These are phyloP conservation scores for Lithosia quadra DNA, from an alignment of 2,888 invertebrate genomes.

Conservation along the genomic window DNA sequence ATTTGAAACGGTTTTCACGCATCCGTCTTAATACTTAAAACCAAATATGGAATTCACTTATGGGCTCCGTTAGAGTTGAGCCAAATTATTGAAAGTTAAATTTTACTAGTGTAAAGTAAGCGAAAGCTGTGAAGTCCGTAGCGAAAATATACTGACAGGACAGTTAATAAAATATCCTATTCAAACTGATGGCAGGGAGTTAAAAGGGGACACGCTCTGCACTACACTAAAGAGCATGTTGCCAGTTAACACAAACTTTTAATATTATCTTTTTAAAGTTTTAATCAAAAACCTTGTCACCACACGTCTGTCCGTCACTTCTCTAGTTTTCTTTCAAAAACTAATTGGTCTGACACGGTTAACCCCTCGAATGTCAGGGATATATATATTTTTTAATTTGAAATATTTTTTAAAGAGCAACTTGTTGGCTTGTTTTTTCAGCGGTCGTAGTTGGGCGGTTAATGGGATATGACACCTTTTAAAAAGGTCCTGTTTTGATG, in stretches of 20 bases:
- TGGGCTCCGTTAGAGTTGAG: not conserved
- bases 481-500: conserved; percentile 43
- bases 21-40: conserved; percentile 16
- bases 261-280: conserved; percentile 61
- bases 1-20: conserved; percentile 40
- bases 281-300: conserved; percentile 72
- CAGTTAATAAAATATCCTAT: conserved; percentile 29
- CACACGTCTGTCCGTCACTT: conserved; percentile 76
- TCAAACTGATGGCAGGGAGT: conserved; percentile 14
- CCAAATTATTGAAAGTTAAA: not conserved
- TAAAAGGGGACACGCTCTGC: conserved; percentile 32
- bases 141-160: not conserved
- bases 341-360: conserved; percentile 84
- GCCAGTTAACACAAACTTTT: conserved; percentile 48
- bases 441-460: conserved; percentile 58
- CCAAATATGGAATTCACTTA: conserved; percentile 10
- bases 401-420: conserved; percentile 66
- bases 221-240: conserved; percentile 39
- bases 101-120: not conserved
- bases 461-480: conserved; percentile 70
- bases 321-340: conserved; percentile 77
- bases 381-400: conserved; percentile 69
- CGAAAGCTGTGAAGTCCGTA: not conserved
- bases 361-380: conserved; percentile 67
- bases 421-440: conserved; percentile 62